Conservation (phyloP, 2,797 vertebrate genomes). For the Rhinatrema bivittatum region DNA sequence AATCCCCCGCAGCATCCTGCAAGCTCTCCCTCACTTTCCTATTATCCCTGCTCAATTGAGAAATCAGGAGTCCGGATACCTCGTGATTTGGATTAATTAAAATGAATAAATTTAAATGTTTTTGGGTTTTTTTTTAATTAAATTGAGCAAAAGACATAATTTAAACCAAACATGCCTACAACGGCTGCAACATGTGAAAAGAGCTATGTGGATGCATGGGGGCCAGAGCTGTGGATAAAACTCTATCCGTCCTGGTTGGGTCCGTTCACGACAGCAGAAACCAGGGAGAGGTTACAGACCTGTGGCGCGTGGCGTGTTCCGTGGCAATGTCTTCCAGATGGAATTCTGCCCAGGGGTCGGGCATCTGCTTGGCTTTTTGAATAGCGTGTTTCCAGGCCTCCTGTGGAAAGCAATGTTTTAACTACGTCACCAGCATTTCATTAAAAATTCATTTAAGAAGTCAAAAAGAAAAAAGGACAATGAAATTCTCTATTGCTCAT, state of each 20-base stretch:
- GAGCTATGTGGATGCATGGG: too few species aligned
- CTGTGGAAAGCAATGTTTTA: conserved; percentile 42
- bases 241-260: not conserved
- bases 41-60: too few species aligned
- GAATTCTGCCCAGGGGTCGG: conserved; percentile 95
- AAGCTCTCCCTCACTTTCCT: too few species aligned
- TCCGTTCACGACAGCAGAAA: not conserved
- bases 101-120: too few species aligned
- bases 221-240: not conserved
- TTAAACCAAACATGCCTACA: not conserved
- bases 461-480: not conserved
- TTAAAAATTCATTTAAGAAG: not conserved
- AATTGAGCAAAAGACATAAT: too few species aligned
- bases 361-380: conserved; percentile 88
- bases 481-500: not conserved
- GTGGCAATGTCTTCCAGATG: conserved; percentile 84
- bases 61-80: too few species aligned
- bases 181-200: not conserved
- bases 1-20: too few species aligned
- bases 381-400: conserved; percentile 87
- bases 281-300: conserved; percentile 48
- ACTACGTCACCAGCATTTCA: not conserved
- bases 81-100: too few species aligned
- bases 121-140: too few species aligned
- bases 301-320: conserved; percentile 79